Evolutionary conservation across 2,113 vertebrate species (phyloP).

Genomic region (Seriola dumerili): DNA sequence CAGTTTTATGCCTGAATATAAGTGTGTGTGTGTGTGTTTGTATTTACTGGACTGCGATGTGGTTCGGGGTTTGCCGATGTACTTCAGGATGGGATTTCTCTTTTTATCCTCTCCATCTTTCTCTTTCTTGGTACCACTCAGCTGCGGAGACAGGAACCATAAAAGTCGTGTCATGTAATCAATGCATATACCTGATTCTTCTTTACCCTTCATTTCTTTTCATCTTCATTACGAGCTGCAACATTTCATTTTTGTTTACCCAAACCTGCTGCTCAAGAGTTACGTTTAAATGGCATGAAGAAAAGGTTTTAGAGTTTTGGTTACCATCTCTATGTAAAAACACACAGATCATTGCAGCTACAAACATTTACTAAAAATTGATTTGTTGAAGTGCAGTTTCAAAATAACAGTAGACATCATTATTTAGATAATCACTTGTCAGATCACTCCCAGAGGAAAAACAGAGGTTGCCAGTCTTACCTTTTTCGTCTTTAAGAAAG

Average conservation of each 20-base stretch:
- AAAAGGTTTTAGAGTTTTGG: too few relatives aligned
- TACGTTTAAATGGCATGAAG: too few relatives aligned
- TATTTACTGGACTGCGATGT: conserved; percentile 93
- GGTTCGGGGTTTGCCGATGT: conserved; percentile 92
- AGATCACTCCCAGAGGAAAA: too few relatives aligned
- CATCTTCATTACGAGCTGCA: neutral
- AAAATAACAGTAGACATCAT: neutral
- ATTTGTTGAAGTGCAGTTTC: too few relatives aligned
- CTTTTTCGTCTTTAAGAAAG: conserved; percentile 95
- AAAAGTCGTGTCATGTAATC: neutral
- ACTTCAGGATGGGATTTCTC: conserved; percentile 95
- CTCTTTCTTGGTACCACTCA: conserved; percentile 89
- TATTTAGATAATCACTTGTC: neutral
- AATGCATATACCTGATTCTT: neutral
- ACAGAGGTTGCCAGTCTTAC: conserved; percentile 60
- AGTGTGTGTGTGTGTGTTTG: conserved; percentile 30
- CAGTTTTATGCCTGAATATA: neutral
- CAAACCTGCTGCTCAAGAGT: neutral
- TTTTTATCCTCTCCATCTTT: conserved; percentile 91
- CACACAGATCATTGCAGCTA: too few relatives aligned
- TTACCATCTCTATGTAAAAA: too few relatives aligned
- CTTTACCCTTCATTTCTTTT: neutral
- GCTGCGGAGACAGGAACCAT: conserved; percentile 76
- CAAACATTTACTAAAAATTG: too few relatives aligned
- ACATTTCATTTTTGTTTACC: neutral